These are phyloP conservation scores for Neomorphus geoffroyi DNA, from an alignment of 2,797 vertebrate genomes.

Conservation along the genomic window DNA sequence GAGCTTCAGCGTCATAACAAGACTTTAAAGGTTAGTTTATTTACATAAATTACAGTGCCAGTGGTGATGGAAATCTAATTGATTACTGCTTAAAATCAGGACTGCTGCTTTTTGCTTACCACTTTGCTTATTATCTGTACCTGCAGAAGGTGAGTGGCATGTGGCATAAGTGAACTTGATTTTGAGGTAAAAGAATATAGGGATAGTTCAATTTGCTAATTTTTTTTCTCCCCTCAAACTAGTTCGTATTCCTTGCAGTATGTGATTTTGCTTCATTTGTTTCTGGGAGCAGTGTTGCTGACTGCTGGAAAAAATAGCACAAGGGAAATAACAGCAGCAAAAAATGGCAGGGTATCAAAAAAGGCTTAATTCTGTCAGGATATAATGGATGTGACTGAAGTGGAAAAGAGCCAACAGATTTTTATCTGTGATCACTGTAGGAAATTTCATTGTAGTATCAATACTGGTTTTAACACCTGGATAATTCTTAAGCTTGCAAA, in stretches of 20 bases:
- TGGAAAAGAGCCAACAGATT: background rate
- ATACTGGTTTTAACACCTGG: background rate
- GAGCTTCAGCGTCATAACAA: conserved; percentile 99
- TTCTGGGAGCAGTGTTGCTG: background rate
- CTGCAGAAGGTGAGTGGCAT: background rate
- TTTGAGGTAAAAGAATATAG: background rate
- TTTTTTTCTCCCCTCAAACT: too few relatives aligned
- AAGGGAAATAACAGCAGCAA: background rate
- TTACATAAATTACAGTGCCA: background rate
- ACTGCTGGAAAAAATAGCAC: background rate
- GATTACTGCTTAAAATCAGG: background rate
- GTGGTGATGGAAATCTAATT: background rate
- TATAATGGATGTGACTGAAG: background rate
- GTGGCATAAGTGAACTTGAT: background rate
- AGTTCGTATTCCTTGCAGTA: background rate
- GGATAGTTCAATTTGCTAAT: background rate
- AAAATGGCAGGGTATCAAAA: background rate
- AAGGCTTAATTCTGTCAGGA: background rate
- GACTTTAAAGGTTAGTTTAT: conserved; percentile 89
- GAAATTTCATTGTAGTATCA: background rate
- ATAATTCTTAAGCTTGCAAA: background rate
- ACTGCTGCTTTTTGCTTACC: background rate
- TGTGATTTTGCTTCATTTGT: background rate
- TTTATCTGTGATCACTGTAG: background rate
- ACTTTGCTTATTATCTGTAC: background rate